phyloP scores from a whole-genome alignment of 2,113 vertebrate species.

The Isurus oxyrinchus region DNA sequence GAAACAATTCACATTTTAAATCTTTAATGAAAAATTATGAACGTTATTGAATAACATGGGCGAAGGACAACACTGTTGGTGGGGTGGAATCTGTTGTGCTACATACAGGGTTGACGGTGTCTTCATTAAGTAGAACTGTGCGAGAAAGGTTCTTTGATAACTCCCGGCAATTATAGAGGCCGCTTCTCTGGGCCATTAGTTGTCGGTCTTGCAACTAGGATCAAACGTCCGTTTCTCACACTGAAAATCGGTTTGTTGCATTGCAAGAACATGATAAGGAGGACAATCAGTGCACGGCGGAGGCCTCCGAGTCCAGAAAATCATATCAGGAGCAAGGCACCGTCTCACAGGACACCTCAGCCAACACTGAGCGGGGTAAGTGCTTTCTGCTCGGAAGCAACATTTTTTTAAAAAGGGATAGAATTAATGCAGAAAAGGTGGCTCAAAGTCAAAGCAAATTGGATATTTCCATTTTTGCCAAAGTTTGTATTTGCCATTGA shows the following conservation, averaged over 20 bases:
- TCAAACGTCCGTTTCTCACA: conserved; percentile 55
- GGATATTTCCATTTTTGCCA: background rate
- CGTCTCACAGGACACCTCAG: conserved; percentile 66
- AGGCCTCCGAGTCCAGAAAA: conserved; percentile 81
- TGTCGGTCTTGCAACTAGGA: conserved; percentile 55
- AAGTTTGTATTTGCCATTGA: background rate
- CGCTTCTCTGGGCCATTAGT: conserved; percentile 48
- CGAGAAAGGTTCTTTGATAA: conserved; percentile 46
- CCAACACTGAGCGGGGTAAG: conserved; percentile 73
- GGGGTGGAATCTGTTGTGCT: background rate
- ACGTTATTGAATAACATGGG: background rate
- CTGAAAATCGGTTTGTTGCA: conserved; percentile 62
- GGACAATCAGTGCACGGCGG: conserved; percentile 67
- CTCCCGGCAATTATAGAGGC: conserved; percentile 49
- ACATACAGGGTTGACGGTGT: no score
- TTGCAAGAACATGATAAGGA: conserved; percentile 72
- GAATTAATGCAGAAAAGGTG: background rate
- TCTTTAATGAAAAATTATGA: background rate
- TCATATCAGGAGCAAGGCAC: conserved; percentile 72
- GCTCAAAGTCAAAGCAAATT: background rate
- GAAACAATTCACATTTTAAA: background rate
- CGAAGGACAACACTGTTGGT: background rate
- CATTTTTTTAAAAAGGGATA: background rate
- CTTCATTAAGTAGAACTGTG: background rate
- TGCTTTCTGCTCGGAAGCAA: background rate